Percentiles rank a stretch among this genome's conserved stretches.
These are phyloP conservation scores for Python bivittatus DNA, from an alignment of 2,113 vertebrate genomes.

Conservation along the genomic window DNA sequence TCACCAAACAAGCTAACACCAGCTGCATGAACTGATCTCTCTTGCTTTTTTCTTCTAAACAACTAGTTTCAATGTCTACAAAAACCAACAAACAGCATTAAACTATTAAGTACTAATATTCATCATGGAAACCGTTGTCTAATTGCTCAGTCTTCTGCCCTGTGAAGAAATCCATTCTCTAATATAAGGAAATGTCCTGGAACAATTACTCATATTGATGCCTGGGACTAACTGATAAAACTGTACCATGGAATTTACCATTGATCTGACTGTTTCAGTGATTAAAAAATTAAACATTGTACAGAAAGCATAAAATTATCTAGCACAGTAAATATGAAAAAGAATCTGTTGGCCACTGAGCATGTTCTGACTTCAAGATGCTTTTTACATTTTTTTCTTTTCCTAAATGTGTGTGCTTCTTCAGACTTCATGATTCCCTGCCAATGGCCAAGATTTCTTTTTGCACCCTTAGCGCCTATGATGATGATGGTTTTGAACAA, in stretches of 20 bases:
- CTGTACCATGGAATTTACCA: background rate
- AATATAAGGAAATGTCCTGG: background rate
- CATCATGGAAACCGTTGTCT: background rate
- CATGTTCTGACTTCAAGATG: background rate
- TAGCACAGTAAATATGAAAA: background rate
- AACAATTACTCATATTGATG: background rate
- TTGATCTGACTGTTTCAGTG: background rate
- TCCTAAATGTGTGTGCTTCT: background rate
- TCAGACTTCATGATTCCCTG: background rate
- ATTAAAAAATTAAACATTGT: background rate
- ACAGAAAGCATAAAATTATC: background rate
- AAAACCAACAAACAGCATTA: conserved; percentile 20
- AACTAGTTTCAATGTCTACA: conserved; percentile 94
- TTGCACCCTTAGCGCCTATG: background rate
- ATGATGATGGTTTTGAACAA: background rate
- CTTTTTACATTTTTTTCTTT: background rate
- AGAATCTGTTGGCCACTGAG: background rate
- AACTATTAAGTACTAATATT: background rate
- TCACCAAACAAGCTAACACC: conserved; percentile 96
- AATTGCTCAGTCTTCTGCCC: background rate
- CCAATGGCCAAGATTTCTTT: background rate
- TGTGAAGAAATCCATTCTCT: background rate
- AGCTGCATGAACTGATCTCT: conserved; percentile 95
- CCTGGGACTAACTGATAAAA: background rate
- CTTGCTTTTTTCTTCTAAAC: conserved; percentile 96